Percentiles rank a stretch among this genome's conserved stretches.
These are phyloP conservation scores for Nannoperca obscura DNA, from an alignment of 2,797 vertebrate species.

Conservation along the genomic window DNA sequence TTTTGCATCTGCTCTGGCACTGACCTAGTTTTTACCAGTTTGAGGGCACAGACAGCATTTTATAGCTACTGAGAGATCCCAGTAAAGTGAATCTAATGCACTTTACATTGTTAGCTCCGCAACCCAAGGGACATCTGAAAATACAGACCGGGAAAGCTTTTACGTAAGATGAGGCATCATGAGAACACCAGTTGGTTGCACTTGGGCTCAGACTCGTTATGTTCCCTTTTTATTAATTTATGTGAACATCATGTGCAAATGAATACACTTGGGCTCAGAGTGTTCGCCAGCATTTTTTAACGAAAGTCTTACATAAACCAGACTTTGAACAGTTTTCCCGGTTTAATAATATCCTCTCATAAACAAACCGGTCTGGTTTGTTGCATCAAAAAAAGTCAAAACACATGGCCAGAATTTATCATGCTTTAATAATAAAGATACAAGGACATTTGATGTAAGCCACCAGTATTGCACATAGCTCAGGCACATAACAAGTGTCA, in stretches of 20 bases:
- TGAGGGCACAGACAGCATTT: conserved; percentile 23
- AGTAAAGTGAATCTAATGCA: conserved; percentile 66
- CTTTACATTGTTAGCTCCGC: conserved; percentile 47
- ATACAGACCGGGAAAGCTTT: conserved; percentile 57
- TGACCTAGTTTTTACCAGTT: conserved; percentile 49
- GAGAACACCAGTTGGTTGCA: conserved; percentile 19
- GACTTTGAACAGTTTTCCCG: neutral
- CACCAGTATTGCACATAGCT: conserved; percentile 86
- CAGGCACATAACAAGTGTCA: conserved; percentile 85
- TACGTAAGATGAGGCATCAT: conserved; percentile 47
- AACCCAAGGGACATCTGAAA: conserved; percentile 57
- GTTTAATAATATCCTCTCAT: neutral
- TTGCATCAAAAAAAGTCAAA: conserved; percentile 6
- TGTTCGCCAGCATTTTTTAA: neutral
- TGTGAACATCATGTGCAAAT: conserved; percentile 43
- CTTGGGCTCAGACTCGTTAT: neutral
- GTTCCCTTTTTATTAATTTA: conserved; percentile 59
- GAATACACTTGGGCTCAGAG: neutral
- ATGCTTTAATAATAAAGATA: conserved; percentile 90
- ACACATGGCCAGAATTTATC: conserved; percentile 63
- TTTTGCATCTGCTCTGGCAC: conserved; percentile 30
- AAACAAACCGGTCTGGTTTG: neutral
- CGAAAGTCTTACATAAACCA: conserved; percentile 29
- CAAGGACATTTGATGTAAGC: conserved; percentile 82
- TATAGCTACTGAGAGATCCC: conserved; percentile 43